Evolutionary conservation across 2,113 vertebrate species (phyloP).

Genomic region (Cygnus buccinator): DNA sequence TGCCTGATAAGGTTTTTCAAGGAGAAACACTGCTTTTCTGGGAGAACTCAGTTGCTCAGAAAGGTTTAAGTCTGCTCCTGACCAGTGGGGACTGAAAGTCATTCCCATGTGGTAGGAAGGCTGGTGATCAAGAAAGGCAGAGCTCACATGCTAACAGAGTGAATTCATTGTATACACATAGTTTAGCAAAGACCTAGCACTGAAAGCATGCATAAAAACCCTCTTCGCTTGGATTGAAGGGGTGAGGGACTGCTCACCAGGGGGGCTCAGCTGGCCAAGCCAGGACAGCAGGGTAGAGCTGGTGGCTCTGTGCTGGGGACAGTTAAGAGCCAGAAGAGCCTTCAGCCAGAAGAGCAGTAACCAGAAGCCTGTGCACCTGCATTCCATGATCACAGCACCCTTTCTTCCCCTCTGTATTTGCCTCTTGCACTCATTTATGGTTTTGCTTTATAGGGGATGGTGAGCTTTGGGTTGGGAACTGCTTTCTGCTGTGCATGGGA

Average conservation of each 20-base stretch:
- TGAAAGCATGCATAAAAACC: neutral
- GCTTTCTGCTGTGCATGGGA: neutral
- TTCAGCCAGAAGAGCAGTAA: neutral
- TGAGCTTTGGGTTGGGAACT: neutral
- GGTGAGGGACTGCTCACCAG: neutral
- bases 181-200: neutral
- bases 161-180: neutral
- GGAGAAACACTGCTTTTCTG: neutral
- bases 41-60: neutral
- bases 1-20: neutral
- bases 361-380: neutral
- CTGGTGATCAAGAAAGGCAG: neutral
- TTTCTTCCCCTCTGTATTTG: neutral
- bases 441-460: neutral
- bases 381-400: neutral
- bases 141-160: neutral
- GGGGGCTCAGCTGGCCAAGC: neutral
- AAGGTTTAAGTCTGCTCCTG: neutral
- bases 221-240: neutral
- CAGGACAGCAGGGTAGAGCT: neutral
- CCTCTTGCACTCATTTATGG: neutral
- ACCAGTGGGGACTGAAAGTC: neutral
- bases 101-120: neutral
- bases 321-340: too few relatives aligned
- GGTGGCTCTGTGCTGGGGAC: neutral